Percentiles rank a stretch among this genome's conserved stretches.
phyloP scores from a whole-genome alignment of 2,888 invertebrate genomes.

The Drosophila ustulata region DNA sequence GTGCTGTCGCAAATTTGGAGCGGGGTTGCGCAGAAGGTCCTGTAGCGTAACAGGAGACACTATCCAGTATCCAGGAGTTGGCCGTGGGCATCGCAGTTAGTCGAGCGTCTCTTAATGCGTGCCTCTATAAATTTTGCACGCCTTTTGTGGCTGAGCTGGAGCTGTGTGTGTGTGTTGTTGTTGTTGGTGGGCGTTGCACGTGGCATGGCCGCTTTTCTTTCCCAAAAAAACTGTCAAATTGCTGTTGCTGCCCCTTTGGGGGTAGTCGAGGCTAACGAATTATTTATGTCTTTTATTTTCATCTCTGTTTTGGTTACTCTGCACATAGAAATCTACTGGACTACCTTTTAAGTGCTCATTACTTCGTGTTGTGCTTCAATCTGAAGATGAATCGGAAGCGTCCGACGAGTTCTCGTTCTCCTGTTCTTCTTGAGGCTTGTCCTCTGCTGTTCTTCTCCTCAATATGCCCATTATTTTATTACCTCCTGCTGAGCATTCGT shows the following conservation, averaged over 20 bases:
- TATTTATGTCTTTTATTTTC: conserved; percentile 47
- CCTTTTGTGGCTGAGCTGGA: conserved; percentile 69
- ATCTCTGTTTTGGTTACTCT: conserved; percentile 5
- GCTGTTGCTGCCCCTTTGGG: conserved; percentile 42
- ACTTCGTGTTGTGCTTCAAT: not conserved
- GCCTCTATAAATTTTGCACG: conserved; percentile 79
- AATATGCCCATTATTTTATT: too few species aligned
- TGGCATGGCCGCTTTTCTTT: conserved; percentile 60
- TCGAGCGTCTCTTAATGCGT: conserved; percentile 78
- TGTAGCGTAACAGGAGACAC: conserved; percentile 40
- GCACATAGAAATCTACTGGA: not conserved
- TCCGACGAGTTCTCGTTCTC: not conserved
- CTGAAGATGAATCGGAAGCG: not conserved
- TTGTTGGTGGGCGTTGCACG: conserved; percentile 59
- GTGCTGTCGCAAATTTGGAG: conserved; percentile 66
- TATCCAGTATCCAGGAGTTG: conserved; percentile 32
- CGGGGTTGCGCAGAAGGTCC: conserved; percentile 14
- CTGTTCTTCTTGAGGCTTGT: too few species aligned
- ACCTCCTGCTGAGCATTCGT: too few species aligned
- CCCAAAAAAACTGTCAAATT: conserved; percentile 70
- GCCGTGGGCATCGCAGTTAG: conserved; percentile 69
- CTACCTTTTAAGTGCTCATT: not conserved
- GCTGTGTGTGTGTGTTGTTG: too few species aligned
- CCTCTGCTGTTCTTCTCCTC: too few species aligned
- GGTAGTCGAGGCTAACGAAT: conserved; percentile 41